phyloP scores from a whole-genome alignment of 2,888 invertebrate genomes.

The Heliconius charithonia region DNA sequence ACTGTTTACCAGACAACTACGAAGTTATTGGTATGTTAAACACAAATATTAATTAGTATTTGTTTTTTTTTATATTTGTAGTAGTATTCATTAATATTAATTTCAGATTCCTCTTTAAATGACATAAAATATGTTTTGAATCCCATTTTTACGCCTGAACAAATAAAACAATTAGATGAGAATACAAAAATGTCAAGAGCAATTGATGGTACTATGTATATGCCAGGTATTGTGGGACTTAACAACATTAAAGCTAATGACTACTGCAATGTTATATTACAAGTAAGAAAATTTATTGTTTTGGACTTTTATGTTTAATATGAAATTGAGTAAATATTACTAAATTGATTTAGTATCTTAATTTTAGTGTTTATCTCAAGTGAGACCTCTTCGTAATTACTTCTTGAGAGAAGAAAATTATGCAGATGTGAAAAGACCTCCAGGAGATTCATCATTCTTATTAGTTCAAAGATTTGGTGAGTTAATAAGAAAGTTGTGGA shows the following conservation, averaged over 20 bases:
- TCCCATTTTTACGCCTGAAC: constrained; percentile 94
- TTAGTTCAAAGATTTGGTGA: constrained; percentile 97
- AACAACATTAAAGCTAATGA: constrained; percentile 99
- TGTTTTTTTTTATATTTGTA: neutral
- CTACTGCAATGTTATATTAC: constrained; percentile 99
- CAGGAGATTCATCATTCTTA: constrained; percentile 96
- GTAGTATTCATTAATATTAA: neutral
- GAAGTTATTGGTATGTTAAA: constrained; percentile 93
- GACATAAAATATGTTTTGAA: constrained; percentile 99
- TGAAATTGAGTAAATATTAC: neutral
- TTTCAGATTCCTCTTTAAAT: constrained; percentile 95
- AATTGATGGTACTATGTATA: constrained; percentile 97
- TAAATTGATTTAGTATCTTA: constrained; percentile 28
- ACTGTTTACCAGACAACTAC: constrained; percentile 99
- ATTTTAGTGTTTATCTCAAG: constrained; percentile 95
- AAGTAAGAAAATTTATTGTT: constrained; percentile 81
- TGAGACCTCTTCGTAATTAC: constrained; percentile 96
- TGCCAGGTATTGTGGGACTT: constrained; percentile 98
- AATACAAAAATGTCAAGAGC: constrained; percentile 95
- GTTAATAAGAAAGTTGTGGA: constrained; percentile 98
- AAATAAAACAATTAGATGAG: constrained; percentile 92
- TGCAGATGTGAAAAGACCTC: constrained; percentile 93
- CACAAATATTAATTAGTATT: neutral
- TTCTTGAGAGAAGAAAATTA: constrained; percentile 98
- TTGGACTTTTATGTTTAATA: no score